phyloP scores from a whole-genome alignment of 30 jellyfish, hydroid and myxozoan genomes.

The Mastigias papua region DNA sequence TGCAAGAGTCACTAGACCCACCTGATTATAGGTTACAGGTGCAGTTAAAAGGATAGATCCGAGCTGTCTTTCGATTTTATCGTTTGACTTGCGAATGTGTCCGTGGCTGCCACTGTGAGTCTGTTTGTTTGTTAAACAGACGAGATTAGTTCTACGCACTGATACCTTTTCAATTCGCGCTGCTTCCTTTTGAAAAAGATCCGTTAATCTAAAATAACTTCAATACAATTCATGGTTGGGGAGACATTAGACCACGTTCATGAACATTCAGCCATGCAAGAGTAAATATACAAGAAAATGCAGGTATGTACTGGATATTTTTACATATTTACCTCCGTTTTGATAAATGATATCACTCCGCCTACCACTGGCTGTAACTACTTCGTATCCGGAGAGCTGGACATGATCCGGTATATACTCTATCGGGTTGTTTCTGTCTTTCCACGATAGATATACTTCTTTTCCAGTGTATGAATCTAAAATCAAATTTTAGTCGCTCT shows the following conservation, averaged over 20 bases:
- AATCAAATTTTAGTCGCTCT: neutral
- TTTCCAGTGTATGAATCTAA: constrained; percentile 33
- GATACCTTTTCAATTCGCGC: neutral
- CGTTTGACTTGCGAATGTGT: neutral
- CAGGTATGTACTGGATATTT: neutral
- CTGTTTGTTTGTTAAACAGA: neutral
- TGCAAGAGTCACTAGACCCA: too few relatives aligned
- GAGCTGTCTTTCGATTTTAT: neutral
- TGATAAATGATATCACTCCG: neutral
- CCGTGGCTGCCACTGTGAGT: neutral
- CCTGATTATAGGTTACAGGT: too few relatives aligned
- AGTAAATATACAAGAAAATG: neutral
- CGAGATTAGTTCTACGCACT: neutral
- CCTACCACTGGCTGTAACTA: neutral
- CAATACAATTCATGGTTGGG: neutral
- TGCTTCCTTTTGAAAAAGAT: neutral
- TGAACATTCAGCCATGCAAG: neutral
- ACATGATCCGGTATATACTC: constrained; percentile 33
- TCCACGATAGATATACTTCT: constrained; percentile 32
- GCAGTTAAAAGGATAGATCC: too few relatives aligned
- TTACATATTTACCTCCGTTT: constrained; percentile 9
- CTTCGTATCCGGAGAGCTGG: constrained; percentile 56
- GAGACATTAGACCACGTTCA: neutral
- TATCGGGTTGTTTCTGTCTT: neutral
- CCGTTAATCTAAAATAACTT: neutral